Evolutionary conservation across 2,797 vertebrate species (phyloP).

Genomic region (Kryptolebias ocellatus): DNA sequence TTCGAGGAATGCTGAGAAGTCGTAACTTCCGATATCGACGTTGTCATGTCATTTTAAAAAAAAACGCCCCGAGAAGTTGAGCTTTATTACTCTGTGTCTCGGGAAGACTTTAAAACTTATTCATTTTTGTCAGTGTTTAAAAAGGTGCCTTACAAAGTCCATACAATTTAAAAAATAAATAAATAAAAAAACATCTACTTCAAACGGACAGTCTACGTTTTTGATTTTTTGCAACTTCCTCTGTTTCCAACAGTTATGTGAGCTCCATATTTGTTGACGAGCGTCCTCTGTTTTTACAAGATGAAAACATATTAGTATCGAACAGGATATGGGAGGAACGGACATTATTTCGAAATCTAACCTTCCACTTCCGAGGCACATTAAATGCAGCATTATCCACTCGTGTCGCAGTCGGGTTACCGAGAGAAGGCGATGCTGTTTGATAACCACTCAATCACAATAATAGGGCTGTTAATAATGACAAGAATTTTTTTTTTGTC

Average conservation of each 20-base stretch:
- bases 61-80: neutral
- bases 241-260: neutral
- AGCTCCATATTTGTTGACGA: too few species aligned
- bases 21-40: neutral
- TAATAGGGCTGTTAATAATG: neutral
- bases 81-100: neutral
- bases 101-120: neutral
- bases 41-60: too few species aligned
- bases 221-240: neutral
- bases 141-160: too few species aligned
- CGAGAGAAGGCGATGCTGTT: slow-evolving; percentile 37
- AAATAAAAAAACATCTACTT: too few species aligned
- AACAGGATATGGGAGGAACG: too few species aligned
- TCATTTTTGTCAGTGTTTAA: too few species aligned
- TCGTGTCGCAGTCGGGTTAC: slow-evolving; percentile 66
- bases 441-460: slow-evolving; percentile 27
- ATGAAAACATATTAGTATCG: too few species aligned
- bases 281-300: neutral
- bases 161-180: too few species aligned
- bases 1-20: slow-evolving; percentile 4
- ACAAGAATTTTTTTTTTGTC: neutral
- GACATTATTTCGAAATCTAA: neutral
- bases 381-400: slow-evolving; percentile 21
- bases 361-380: neutral
- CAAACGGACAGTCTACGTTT: neutral